Conservation (phyloP, 2,797 vertebrate species). For the Hydrocynus forskahlii region DNA sequence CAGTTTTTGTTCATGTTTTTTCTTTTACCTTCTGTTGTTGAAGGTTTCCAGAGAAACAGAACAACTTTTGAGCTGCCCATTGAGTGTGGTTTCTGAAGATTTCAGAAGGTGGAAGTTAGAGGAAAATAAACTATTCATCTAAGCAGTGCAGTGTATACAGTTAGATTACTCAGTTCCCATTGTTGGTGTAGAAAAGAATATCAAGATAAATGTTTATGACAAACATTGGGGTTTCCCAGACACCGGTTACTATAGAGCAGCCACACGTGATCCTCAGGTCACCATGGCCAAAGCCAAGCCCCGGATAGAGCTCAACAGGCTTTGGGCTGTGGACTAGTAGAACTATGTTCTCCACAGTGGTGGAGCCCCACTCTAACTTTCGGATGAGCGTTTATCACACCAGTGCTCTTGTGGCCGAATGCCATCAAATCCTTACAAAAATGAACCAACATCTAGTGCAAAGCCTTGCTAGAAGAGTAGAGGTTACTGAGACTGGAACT, state of each 20-base stretch:
- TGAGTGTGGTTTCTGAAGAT: background rate
- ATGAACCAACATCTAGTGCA: too few relatives aligned
- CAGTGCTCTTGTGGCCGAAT: background rate
- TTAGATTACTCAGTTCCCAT: background rate
- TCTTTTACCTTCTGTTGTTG: background rate
- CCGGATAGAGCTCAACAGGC: background rate
- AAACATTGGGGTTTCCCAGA: background rate
- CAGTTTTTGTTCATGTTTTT: background rate
- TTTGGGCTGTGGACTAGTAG: background rate
- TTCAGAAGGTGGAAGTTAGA: background rate
- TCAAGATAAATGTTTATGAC: background rate
- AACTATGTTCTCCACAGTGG: too few relatives aligned
- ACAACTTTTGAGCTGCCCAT: background rate
- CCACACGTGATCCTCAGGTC: background rate
- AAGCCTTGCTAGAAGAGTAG: background rate
- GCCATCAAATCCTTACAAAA: too few relatives aligned
- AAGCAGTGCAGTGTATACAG: background rate
- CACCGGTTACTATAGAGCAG: slow-evolving; percentile 12
- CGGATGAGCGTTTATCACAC: too few relatives aligned
- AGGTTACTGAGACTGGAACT: background rate
- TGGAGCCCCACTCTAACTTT: background rate
- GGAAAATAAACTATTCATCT: background rate
- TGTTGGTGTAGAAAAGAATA: background rate
- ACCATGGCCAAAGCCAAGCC: background rate
- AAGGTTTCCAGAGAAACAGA: slow-evolving; percentile 11